These are phyloP conservation scores for Ctenoplectra terminalis DNA, from an alignment of 1,140 invertebrate genomes.

Conservation along the genomic window DNA sequence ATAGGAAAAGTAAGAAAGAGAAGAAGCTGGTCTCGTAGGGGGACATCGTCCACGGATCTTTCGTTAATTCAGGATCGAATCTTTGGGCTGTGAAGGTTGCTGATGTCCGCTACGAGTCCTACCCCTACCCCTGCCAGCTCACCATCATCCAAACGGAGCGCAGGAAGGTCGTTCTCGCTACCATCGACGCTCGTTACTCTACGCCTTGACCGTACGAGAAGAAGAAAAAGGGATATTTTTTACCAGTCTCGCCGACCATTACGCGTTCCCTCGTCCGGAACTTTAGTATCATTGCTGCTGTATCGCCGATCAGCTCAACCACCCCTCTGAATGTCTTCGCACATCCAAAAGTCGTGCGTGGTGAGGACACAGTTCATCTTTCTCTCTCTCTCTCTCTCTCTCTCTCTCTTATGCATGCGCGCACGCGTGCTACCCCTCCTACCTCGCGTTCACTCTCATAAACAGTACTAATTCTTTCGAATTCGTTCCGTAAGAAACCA, in stretches of 20 bases:
- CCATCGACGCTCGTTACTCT: not conserved
- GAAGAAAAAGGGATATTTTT: not conserved
- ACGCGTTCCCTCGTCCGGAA: constrained; percentile 18
- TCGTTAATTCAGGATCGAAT: constrained; percentile 38
- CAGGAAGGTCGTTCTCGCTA: not conserved
- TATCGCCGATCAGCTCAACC: constrained; percentile 65
- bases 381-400: not conserved
- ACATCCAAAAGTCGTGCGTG: constrained; percentile 81
- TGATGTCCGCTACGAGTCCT: constrained; percentile 59
- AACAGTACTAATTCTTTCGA: too few relatives aligned
- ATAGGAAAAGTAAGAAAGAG: not conserved
- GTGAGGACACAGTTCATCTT: constrained; percentile 68
- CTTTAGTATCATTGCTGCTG: constrained; percentile 34
- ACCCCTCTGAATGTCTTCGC: constrained; percentile 81
- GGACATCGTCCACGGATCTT: constrained; percentile 39
- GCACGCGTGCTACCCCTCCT: too few relatives aligned
- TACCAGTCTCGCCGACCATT: not conserved
- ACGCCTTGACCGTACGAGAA: constrained; percentile 23
- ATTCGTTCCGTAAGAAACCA: not conserved
- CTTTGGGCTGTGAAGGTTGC: constrained; percentile 51
- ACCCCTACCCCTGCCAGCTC: constrained; percentile 47
- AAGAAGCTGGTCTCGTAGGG: constrained; percentile 28
- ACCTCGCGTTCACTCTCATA: too few relatives aligned
- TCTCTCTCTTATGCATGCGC: too few relatives aligned
- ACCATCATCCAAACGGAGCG: constrained; percentile 16